Evolutionary conservation across 2,113 vertebrate species (phyloP).

Genomic region (Plecturocebus donacophilus): DNA sequence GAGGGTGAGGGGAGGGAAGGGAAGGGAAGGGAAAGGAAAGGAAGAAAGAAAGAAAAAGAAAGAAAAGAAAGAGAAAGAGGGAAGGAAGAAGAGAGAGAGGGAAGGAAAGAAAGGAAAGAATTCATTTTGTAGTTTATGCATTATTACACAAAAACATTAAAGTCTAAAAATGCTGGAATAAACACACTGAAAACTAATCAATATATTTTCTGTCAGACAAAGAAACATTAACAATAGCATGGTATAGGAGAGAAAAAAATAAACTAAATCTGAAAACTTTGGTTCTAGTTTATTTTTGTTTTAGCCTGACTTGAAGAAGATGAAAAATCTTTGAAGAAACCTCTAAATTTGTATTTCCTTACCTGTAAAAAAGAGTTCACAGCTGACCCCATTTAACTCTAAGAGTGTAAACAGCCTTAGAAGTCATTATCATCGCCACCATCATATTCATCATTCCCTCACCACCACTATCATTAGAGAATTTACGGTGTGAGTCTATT

Average conservation of each 20-base stretch:
- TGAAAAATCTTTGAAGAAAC: neutral
- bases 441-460: neutral
- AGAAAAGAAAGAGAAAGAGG: rapidly evolving
- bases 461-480: neutral
- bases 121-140: neutral
- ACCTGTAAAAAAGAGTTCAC: neutral
- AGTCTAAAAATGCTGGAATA: neutral
- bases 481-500: neutral
- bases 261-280: conserved; percentile 6
- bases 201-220: neutral
- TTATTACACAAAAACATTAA: conserved; percentile 37
- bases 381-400: neutral
- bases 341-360: conserved; percentile 15
- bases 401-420: neutral
- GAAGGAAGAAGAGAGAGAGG: too few relatives aligned
- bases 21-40: rapidly evolving
- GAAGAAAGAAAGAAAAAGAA: rapidly evolving
- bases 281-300: conserved; percentile 4
- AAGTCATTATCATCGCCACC: neutral
- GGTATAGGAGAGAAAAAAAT: neutral
- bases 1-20: rapidly evolving
- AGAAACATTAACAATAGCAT: conserved; percentile 41
- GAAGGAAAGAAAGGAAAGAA: neutral
- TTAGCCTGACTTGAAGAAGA: neutral
- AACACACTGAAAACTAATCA: conserved; percentile 24